Evolutionary conservation across 2,113 vertebrate genomes (phyloP).

Genomic region (Cinclus cinclus): DNA sequence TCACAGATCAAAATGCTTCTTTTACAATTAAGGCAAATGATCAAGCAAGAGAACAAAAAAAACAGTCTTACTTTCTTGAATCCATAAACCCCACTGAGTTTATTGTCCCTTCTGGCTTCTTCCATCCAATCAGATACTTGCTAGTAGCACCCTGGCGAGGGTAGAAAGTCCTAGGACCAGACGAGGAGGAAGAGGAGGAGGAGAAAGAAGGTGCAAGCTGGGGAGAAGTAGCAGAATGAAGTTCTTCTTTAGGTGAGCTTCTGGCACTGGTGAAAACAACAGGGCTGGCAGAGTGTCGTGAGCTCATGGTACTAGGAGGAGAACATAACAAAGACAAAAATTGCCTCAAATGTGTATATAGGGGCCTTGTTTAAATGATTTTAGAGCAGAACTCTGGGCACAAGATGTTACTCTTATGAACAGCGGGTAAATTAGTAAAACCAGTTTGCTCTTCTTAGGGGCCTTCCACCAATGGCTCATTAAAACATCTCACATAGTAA

Average conservation of each 20-base stretch:
- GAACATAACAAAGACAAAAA: conserved; percentile 56
- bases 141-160: conserved; percentile 97
- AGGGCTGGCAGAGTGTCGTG: conserved; percentile 87
- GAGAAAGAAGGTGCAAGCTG: conserved; percentile 80
- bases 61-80: conserved; percentile 90
- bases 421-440: not conserved
- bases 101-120: conserved; percentile 97
- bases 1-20: not conserved
- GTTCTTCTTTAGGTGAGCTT: conserved; percentile 93
- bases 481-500: not conserved
- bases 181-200: conserved; percentile 88
- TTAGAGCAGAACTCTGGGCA: not conserved
- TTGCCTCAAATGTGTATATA: not conserved
- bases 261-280: conserved; percentile 83
- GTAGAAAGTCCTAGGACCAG: conserved; percentile 96
- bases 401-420: not conserved
- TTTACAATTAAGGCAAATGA: not conserved
- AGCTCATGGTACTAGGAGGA: conserved; percentile 78
- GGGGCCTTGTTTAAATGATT: not conserved
- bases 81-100: conserved; percentile 99
- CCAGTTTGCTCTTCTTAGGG: not conserved
- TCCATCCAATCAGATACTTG: conserved; percentile 99
- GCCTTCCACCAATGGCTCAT: not conserved
- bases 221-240: conserved; percentile 83
- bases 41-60: conserved; percentile 39